These are phyloP conservation scores for Pterostichus niger DNA, from an alignment of 2,888 invertebrate genomes.

Conservation along the genomic window DNA sequence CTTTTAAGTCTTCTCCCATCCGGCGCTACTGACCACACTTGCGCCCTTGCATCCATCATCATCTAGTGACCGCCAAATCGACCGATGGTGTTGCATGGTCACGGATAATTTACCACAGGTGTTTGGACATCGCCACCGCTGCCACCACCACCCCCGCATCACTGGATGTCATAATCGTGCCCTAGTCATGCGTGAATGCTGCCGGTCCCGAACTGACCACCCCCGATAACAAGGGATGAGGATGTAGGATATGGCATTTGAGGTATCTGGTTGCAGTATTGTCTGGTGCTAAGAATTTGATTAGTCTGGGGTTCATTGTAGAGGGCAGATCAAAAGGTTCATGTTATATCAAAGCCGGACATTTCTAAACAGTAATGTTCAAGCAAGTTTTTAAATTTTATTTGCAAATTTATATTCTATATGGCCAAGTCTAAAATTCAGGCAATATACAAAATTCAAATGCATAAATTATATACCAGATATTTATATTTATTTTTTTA, in stretches of 20 bases:
- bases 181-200: constrained; percentile 43
- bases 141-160: background rate
- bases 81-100: constrained; percentile 61
- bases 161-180: constrained; percentile 38
- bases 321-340: background rate
- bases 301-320: background rate
- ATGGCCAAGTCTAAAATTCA: no score
- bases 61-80: constrained; percentile 39
- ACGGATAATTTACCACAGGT: constrained; percentile 63
- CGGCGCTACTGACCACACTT: background rate
- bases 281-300: background rate
- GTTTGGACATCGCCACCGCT: constrained; percentile 37
- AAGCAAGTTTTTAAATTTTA: no score
- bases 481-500: no score
- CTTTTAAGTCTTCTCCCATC: no score
- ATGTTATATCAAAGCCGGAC: no score
- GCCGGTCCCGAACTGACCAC: background rate
- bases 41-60: constrained; percentile 1
- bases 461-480: no score
- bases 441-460: no score
- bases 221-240: background rate
- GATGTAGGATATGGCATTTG: constrained; percentile 24
- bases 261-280: constrained; percentile 13
- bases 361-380: no score
- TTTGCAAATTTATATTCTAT: no score